A percentile compares a stretch with the other conserved stretches of the same genome.
These are phyloP conservation scores for Pyralis farinalis DNA, from an alignment of 2,888 invertebrate genomes.

Conservation along the genomic window DNA sequence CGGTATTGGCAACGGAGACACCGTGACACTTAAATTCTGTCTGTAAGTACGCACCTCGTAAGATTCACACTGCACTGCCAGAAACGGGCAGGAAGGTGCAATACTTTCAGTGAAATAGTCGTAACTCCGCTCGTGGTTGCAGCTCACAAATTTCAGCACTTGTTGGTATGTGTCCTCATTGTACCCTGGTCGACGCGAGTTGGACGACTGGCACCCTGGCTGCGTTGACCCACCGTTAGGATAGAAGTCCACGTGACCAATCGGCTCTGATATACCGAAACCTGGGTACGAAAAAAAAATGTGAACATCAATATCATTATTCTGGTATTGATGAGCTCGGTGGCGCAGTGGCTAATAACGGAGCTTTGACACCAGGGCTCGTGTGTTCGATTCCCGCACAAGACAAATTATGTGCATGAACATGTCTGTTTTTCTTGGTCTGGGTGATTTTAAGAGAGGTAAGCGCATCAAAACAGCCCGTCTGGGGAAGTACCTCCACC, in stretches of 20 bases:
- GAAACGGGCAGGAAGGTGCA: constrained; percentile 87
- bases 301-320: too few relatives aligned
- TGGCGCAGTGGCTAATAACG: too few relatives aligned
- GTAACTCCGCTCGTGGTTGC: constrained; percentile 93
- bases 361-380: too few relatives aligned
- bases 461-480: too few relatives aligned
- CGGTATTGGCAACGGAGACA: too few relatives aligned
- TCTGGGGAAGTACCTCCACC: too few relatives aligned
- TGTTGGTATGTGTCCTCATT: constrained; percentile 50
- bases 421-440: too few relatives aligned
- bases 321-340: too few relatives aligned
- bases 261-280: constrained; percentile 89
- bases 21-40: too few relatives aligned
- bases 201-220: constrained; percentile 60
- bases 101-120: constrained; percentile 93
- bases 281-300: constrained; percentile 56
- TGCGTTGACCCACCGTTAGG: constrained; percentile 93
- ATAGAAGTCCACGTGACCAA: constrained; percentile 95
- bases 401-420: too few relatives aligned
- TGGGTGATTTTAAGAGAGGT: too few relatives aligned
- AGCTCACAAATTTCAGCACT: constrained; percentile 87
- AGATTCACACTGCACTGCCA: constrained; percentile 89
- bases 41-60: constrained; percentile 87
- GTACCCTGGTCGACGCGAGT: constrained; percentile 24
- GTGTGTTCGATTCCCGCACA: too few relatives aligned